Evolutionary conservation across 2,888 invertebrate genomes (phyloP).

Genomic region (Terebella lapidaria): DNA sequence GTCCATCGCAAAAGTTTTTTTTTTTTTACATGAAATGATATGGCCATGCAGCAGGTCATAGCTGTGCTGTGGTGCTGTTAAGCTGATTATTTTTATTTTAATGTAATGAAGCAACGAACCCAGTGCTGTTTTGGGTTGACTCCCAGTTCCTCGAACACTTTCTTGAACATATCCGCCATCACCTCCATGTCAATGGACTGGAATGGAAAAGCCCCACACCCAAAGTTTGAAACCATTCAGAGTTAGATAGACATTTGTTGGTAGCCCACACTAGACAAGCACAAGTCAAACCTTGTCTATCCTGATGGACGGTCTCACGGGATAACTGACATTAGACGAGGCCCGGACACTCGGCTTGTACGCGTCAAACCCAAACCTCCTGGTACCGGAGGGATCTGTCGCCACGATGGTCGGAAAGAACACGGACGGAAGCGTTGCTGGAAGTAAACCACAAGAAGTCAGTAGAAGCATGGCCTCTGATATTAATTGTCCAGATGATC

Average conservation of each 20-base stretch:
- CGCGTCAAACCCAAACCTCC: slow-evolving; percentile 55
- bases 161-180: slow-evolving; percentile 55
- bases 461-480: too few species aligned
- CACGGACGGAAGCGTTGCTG: slow-evolving; percentile 58
- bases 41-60: too few species aligned
- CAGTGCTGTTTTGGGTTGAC: slow-evolving; percentile 55
- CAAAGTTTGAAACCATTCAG: too few species aligned
- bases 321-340: slow-evolving; percentile 43
- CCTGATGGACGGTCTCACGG: slow-evolving; percentile 55
- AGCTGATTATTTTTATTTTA: too few species aligned
- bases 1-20: slow-evolving; percentile 1
- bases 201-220: too few species aligned
- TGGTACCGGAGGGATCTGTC: slow-evolving; percentile 45
- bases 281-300: slow-evolving; percentile 52
- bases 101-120: too few species aligned
- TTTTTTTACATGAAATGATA: background rate
- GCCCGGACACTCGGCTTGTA: slow-evolving; percentile 53
- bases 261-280: too few species aligned
- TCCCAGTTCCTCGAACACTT: slow-evolving; percentile 57
- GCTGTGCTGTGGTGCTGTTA: too few species aligned
- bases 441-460: too few species aligned
- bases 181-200: slow-evolving; percentile 50
- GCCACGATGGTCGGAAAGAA: slow-evolving; percentile 60
- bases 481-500: too few species aligned
- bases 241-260: too few species aligned